Percentiles rank a stretch among this genome's conserved stretches.
Conservation (phyloP, 2,113 vertebrate species). For the Gavia stellata region DNA sequence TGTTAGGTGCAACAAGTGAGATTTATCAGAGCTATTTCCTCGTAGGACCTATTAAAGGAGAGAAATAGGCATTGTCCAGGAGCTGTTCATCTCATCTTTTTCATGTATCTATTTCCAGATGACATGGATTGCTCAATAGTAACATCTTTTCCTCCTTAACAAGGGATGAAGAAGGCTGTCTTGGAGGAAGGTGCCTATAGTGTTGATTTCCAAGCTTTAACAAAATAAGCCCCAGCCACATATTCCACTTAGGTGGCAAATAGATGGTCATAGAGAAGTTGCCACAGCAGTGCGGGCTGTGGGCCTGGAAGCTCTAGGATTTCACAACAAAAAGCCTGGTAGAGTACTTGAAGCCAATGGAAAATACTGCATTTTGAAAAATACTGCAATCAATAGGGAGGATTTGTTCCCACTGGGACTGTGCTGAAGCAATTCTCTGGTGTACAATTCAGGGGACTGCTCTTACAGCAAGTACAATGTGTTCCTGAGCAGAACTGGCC, state of each 20-base stretch:
- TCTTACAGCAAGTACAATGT: not conserved
- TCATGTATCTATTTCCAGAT: not conserved
- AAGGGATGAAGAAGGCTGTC: not conserved
- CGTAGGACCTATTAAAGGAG: not conserved
- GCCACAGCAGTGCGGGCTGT: not conserved
- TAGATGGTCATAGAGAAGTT: not conserved
- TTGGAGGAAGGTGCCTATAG: not conserved
- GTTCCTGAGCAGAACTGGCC: not conserved
- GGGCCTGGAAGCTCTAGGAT: not conserved
- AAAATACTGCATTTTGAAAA: not conserved
- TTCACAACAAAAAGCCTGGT: not conserved
- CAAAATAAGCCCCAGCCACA: fast-evolving
- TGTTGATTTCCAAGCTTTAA: not conserved
- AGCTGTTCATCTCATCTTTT: not conserved
- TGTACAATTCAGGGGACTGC: no score
- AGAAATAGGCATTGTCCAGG: not conserved
- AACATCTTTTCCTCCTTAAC: not conserved
- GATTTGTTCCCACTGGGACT: not conserved
- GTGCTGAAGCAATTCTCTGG: not conserved
- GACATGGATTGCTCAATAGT: not conserved
- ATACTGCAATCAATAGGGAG: not conserved
- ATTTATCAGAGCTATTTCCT: not conserved
- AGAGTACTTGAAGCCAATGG: not conserved
- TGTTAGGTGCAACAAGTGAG: not conserved
- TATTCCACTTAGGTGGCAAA: not conserved